Base-by-base conservation (phyloP, 2,113 vertebrate species). In the Micronisus gabar region DNA sequence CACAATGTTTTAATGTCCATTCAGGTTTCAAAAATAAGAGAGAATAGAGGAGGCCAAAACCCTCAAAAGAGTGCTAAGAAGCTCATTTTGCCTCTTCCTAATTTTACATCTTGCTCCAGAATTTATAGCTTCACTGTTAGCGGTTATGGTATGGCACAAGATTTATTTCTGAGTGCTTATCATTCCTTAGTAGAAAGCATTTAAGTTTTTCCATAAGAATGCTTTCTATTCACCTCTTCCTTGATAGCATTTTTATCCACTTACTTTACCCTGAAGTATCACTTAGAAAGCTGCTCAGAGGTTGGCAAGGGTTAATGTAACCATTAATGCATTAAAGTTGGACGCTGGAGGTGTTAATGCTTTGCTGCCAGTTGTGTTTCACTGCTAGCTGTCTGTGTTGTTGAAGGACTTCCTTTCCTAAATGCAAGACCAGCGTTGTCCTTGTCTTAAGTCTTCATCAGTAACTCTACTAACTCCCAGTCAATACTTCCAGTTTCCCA, bases 281-380 rank as follows among this genome's bases (percentile, higher is more conserved):
- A 26, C 76, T 81, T 67, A 36, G 41, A 56, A 61, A 0, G 0
- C 27, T 87, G 81, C 48, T 68, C 10, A 29, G 86, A 48, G 84
- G 56, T 38, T 93, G 88, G 58, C 81, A 70, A 74, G 47, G 58
- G 79, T 66, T 76, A 25, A 21, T n/a, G 70, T 86, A 73, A 66
- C 58, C 67, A 38, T 90, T 86, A 92, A 41, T 82, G 59, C 90
- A 62, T 62, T 75, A 1, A 45, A 61, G 22, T 43, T 86, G 74
- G 32, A 26, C 90, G 63, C 71, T 65, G 73, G 92, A 92, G 71
- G 79, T 86, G 93, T 82, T 94, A 90, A 88, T 80, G 74, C 87
- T 82, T 68, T 72, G 66, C 85, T 85, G 62, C 43, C 32, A 12
- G 56, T 41, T 55, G 41, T n/a, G 74, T 85, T 89, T 63, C 65